phyloP scores from a whole-genome alignment of 2,797 vertebrate species.

The Pampus argenteus region DNA sequence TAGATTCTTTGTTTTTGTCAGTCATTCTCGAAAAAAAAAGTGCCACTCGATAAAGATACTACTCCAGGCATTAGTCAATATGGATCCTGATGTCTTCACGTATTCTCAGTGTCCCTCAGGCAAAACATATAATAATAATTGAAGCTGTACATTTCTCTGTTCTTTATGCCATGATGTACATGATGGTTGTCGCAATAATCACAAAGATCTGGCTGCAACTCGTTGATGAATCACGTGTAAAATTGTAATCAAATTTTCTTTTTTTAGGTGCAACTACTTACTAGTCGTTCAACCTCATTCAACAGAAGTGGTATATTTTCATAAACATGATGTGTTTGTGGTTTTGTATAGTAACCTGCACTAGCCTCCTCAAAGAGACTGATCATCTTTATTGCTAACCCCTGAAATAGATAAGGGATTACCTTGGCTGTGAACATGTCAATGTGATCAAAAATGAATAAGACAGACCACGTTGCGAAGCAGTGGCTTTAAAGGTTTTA shows the following conservation, averaged over 20 bases:
- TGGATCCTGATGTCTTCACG: slow-evolving; percentile 68
- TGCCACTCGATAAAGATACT: slow-evolving; percentile 44
- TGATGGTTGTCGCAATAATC: slow-evolving; percentile 27
- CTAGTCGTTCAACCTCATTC: too few relatives aligned
- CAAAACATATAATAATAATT: slow-evolving; percentile 34
- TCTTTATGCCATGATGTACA: slow-evolving; percentile 14
- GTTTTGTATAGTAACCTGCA: slow-evolving; percentile 38
- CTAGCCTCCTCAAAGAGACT: slow-evolving; percentile 56
- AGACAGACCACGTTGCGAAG: slow-evolving; percentile 65
- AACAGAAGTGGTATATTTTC: slow-evolving; percentile 37
- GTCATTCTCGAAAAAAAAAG: slow-evolving; percentile 48
- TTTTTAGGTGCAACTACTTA: too few relatives aligned
- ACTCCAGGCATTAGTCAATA: slow-evolving; percentile 53
- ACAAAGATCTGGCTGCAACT: background rate
- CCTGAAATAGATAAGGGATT: slow-evolving; percentile 83
- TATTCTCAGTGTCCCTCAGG: slow-evolving; percentile 64
- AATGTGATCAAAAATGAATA: slow-evolving; percentile 82
- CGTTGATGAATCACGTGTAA: slow-evolving; percentile 8
- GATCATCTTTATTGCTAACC: slow-evolving; percentile 67
- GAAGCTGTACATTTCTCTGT: slow-evolving; percentile 22
- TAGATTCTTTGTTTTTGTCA: slow-evolving; percentile 68
- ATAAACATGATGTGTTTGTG: slow-evolving; percentile 44
- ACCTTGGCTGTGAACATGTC: slow-evolving; percentile 77
- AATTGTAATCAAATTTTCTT: background rate
- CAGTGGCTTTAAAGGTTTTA: slow-evolving; percentile 85